Conservation (phyloP, 2,797 vertebrate species). For the Hirundo rustica region DNA sequence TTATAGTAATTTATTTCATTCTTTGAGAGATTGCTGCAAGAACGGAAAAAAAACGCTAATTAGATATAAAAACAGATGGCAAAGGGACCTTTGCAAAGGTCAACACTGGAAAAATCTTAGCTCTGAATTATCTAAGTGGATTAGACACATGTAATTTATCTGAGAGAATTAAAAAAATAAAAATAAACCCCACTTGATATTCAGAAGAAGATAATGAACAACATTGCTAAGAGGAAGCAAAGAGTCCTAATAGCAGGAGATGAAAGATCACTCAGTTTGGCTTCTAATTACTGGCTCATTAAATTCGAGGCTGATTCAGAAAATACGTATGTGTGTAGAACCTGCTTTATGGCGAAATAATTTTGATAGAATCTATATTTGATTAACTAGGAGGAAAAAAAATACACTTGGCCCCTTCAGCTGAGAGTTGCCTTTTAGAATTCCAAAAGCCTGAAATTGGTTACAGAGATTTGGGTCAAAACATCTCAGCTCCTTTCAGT, state of each 20-base stretch:
- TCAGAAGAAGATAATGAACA: conserved; percentile 45
- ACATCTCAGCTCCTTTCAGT: not conserved
- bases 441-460: not conserved
- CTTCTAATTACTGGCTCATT: conserved; percentile 9
- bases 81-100: conserved; percentile 53
- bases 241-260: not conserved
- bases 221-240: conserved; percentile 8
- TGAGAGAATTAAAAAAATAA: conserved; percentile 32
- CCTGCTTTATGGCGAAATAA: not conserved
- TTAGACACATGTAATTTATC: conserved; percentile 42
- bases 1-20: conserved; percentile 25
- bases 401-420: not conserved
- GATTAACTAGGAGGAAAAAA: not conserved
- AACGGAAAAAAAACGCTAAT: not conserved
- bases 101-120: conserved; percentile 6
- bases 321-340: not conserved
- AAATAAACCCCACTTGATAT: conserved; percentile 29
- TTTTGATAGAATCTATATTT: not conserved
- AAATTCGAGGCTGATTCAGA: not conserved
- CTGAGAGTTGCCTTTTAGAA: not conserved
- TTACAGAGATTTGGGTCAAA: not conserved
- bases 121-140: conserved; percentile 42
- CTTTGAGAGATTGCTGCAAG: conserved; percentile 12
- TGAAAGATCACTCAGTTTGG: conserved; percentile 4
- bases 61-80: conserved; percentile 57